These are phyloP conservation scores for human DNA, from an alignment of 2,113 vertebrate genomes.

Conservation along the genomic window GRCh38 chr1:155989501-155990000, in stretches of 20 bases:
- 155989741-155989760: not conserved
- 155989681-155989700: not conserved
- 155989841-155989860: not conserved
- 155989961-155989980: not conserved
- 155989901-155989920: not conserved
- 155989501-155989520: not conserved
- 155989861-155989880: not conserved
- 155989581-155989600: not conserved
- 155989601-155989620: fast-evolving
- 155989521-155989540: not conserved
- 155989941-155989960: not conserved
- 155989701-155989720: not conserved
- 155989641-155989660: not conserved
- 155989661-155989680: not conserved
- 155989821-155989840: not conserved
- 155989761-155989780: not conserved
- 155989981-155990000: conserved; percentile 29
- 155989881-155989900: not conserved
- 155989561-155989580: conserved; percentile 30
- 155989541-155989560: conserved; percentile 42
- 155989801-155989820: not conserved
- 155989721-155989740: not conserved
- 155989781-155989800: not conserved
- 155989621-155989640: too few species aligned
- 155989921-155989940: not conserved